Evolutionary conservation across 2,113 vertebrate species (phyloP), one percentile per base, ranked within the genome.

Genomic region (Gallinago jamesoni): DNA sequence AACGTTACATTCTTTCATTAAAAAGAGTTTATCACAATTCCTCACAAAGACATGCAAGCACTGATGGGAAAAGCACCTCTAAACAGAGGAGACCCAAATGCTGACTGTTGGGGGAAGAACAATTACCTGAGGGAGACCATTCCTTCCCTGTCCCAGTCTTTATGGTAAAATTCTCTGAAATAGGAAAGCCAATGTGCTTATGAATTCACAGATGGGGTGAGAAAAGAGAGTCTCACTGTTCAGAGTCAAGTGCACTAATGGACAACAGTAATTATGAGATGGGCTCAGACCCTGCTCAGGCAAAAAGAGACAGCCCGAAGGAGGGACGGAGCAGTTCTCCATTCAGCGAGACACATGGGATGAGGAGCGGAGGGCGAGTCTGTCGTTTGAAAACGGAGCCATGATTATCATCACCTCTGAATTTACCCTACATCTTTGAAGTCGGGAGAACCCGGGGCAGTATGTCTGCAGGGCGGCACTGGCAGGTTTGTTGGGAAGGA

Each of bases 311-410:
- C n/a, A 27, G 50, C 59, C 64, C 1, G 1, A 45, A 81, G 37
- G 12, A 81, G 30, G 14, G 53, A 60, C 5, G 12, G 43, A 84
- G 48, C 39, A 63, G 37, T 5, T 72, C 37, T 37, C 33, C 48
- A 11, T 20, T 74, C 41, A 77, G 4, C 4, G 19, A 52, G 37
- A 37, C 31, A 41, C 4, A 0, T 0, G 12, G 60, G 28, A 33
- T 13, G 35, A 63, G 60, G 23, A 78, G 64, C 41, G 82, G 43
- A 91, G 25, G 19, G 27, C 4, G 0, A 68, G 16, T 7, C 21
- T 17, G 22, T 6, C 28, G 18, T 30, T 17, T 75, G 41, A 41
- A 80, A 84, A 70, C 3, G 12, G 91, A 91, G 14, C 15, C 52
- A 7, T 23, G 6, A 33, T 59, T 31, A 50, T 60, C 4, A 41